These are phyloP conservation scores for Poeciliopsis turrubarensis DNA, from an alignment of 2,113 vertebrate genomes.

Conservation along the genomic window DNA sequence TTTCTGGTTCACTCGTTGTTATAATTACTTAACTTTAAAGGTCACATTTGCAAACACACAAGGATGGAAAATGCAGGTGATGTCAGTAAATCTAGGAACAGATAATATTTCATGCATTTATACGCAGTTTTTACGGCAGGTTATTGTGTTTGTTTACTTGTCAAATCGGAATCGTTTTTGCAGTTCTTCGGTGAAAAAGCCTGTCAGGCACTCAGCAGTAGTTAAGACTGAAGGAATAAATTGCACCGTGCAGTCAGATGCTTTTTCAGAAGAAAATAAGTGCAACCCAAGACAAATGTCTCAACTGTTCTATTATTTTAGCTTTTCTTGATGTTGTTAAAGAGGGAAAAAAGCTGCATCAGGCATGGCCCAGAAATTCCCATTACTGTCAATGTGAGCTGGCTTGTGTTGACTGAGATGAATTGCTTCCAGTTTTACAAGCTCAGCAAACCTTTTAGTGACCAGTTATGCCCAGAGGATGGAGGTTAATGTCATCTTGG, in stretches of 20 bases:
- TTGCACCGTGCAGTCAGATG: conserved; percentile 9
- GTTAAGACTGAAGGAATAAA: conserved; percentile 28
- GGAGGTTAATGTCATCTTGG: conserved; percentile 21
- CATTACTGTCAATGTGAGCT: conserved; percentile 38
- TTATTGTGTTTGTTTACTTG: conserved; percentile 39
- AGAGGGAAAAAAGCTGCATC: conserved; percentile 32
- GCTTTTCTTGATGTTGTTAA: conserved; percentile 20
- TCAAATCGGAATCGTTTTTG: conserved; percentile 32
- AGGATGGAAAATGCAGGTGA: conserved; percentile 12
- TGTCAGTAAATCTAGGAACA: conserved; percentile 18
- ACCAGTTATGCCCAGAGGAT: conserved; percentile 37
- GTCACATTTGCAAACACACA: conserved; percentile 25
- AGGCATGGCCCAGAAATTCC: conserved; percentile 32
- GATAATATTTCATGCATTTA: conserved; percentile 4
- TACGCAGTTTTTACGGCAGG: conserved; percentile 16
- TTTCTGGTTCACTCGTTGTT: conserved; percentile 19
- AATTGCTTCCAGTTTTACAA: conserved; percentile 53
- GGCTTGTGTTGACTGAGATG: conserved; percentile 44
- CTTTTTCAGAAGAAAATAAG: neutral
- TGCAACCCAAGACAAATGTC: conserved; percentile 5
- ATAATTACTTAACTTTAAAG: conserved; percentile 43
- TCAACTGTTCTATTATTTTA: conserved; percentile 5
- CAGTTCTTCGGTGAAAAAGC: conserved; percentile 31
- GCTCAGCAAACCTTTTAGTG: conserved; percentile 58
- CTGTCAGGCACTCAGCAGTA: conserved; percentile 50